phyloP scores from a whole-genome alignment of 1,140 invertebrate genomes.

The Ceratina japonica region DNA sequence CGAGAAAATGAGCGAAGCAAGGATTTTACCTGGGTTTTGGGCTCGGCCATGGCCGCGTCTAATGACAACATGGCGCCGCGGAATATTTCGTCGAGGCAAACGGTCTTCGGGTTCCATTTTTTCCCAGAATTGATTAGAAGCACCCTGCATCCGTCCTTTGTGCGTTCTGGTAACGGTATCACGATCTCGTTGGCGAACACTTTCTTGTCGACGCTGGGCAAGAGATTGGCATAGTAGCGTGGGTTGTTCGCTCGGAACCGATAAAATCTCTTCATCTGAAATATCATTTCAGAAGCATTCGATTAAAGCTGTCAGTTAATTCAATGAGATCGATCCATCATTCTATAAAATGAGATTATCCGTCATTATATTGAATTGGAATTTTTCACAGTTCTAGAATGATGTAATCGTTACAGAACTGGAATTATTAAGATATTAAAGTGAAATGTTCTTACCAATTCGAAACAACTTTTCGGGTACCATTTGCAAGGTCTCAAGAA shows the following conservation, averaged over 20 bases:
- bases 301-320: no score
- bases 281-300: not conserved
- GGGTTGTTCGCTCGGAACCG: conserved; percentile 81
- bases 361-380: no score
- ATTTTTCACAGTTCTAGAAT: no score
- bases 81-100: conserved; percentile 81
- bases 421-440: no score
- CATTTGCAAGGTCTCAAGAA: conserved; percentile 79
- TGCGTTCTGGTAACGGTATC: conserved; percentile 81
- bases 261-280: conserved; percentile 82
- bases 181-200: conserved; percentile 80
- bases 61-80: conserved; percentile 81
- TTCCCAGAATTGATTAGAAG: conserved; percentile 81
- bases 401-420: no score
- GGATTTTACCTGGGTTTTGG: conserved; percentile 81
- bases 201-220: conserved; percentile 77
- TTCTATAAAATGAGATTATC: no score
- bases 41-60: conserved; percentile 82
- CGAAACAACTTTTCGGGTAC: conserved; percentile 76
- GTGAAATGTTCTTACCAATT: conserved; percentile 64
- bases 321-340: not conserved
- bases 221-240: conserved; percentile 78
- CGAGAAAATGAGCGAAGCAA: not conserved
- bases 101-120: conserved; percentile 84
- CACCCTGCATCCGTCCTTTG: conserved; percentile 80